Percentiles rank a stretch among this genome's conserved stretches.
phyloP scores from a whole-genome alignment of 2,888 invertebrate species.

The Heliconius ethilla region DNA sequence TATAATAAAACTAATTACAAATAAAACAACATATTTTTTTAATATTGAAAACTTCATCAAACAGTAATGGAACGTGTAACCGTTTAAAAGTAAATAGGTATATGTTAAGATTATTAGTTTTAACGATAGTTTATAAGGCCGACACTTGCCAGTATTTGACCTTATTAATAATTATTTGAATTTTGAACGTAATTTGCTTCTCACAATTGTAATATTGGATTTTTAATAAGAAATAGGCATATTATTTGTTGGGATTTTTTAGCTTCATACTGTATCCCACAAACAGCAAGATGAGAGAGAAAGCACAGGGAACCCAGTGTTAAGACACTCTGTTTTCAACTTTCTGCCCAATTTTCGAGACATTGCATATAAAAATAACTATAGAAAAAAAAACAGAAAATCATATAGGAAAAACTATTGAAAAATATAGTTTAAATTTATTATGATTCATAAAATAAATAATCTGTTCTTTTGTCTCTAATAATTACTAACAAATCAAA shows the following conservation, averaged over 20 bases:
- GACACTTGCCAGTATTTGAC: conserved; percentile 15
- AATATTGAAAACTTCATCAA: neutral
- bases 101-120: neutral
- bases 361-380: neutral
- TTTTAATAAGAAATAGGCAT: neutral
- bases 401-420: neutral
- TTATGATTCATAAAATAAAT: neutral
- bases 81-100: neutral
- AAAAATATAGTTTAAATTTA: neutral
- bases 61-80: neutral
- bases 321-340: too few species aligned
- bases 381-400: neutral
- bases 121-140: conserved; percentile 4
- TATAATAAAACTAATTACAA: too few species aligned
- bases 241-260: neutral
- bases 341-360: too few species aligned
- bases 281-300: too few species aligned
- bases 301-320: too few species aligned
- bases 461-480: neutral
- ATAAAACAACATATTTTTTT: neutral
- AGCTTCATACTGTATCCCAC: too few species aligned
- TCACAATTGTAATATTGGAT: neutral
- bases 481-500: neutral
- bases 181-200: conserved; percentile 14
- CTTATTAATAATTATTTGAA: conserved; percentile 11